Percentiles rank a stretch among this genome's conserved stretches.
phyloP scores from a whole-genome alignment of 2,888 invertebrate genomes.

The Hypomecis punctinalis region DNA sequence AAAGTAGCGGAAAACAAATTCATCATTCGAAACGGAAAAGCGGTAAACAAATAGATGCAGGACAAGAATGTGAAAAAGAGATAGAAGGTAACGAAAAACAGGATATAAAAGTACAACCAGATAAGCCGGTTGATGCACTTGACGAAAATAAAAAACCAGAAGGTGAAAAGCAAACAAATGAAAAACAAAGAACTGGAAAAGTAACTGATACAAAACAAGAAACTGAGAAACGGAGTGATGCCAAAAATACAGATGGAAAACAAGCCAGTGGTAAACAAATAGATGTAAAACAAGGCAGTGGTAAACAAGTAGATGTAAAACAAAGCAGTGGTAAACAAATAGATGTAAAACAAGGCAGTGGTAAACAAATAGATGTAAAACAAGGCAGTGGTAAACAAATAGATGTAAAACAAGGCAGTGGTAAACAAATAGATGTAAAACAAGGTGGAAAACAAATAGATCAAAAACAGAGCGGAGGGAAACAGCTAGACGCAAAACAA shows the following conservation, averaged over 20 bases:
- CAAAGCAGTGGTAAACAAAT: too few species aligned
- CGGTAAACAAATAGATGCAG: background rate
- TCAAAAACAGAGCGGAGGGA: background rate
- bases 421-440: constrained; percentile 4
- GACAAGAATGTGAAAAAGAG: constrained; percentile 1
- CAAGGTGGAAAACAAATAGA: background rate
- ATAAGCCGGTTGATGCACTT: background rate
- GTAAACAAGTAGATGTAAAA: too few species aligned
- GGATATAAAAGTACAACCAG: background rate
- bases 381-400: background rate
- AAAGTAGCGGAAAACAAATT: constrained; percentile 1
- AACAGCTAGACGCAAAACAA: background rate
- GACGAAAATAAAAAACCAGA: background rate
- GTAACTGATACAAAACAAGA: background rate
- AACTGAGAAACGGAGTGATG: background rate
- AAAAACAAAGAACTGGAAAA: constrained; percentile 1
- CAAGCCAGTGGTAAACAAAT: too few species aligned
- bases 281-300: too few species aligned
- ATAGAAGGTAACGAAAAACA: background rate
- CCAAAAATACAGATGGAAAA: background rate
- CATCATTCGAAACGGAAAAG: background rate
- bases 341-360: background rate
- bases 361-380: constrained; percentile 4
- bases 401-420: background rate
- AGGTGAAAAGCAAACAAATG: background rate